Conservation (phyloP, 2,888 invertebrate species). For the Parochlus steinenii region DNA sequence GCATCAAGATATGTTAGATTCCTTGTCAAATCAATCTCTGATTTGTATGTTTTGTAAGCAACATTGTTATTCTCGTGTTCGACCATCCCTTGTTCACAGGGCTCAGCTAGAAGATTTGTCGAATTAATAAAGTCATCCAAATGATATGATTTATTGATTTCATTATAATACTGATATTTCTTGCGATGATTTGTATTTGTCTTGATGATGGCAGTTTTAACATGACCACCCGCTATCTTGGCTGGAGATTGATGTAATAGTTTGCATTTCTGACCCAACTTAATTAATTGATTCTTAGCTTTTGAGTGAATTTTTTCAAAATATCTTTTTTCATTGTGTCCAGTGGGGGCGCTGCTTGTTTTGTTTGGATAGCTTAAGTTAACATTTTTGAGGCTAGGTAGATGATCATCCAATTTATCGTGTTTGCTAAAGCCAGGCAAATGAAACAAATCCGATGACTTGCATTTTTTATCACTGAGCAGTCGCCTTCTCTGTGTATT, state of each 20-base stretch:
- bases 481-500: neutral
- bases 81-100: neutral
- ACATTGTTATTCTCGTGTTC: constrained; percentile 13
- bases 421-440: constrained; percentile 9
- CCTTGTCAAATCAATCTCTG: constrained; percentile 29
- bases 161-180: constrained; percentile 7
- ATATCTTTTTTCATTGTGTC: constrained; percentile 18
- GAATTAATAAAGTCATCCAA: constrained; percentile 6
- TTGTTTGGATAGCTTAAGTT: constrained; percentile 28
- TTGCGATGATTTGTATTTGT: constrained; percentile 6
- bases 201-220: constrained; percentile 4
- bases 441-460: constrained; percentile 6
- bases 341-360: constrained; percentile 18
- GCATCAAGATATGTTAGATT: constrained; percentile 29
- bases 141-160: constrained; percentile 10
- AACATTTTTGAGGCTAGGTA: constrained; percentile 20
- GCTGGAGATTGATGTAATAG: constrained; percentile 5
- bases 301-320: constrained; percentile 28
- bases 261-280: constrained; percentile 26
- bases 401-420: neutral
- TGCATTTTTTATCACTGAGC: constrained; percentile 4
- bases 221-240: neutral
- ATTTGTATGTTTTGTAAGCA: constrained; percentile 30
- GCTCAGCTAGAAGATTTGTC: neutral
- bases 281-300: constrained; percentile 25